Conservation (phyloP, 2,797 vertebrate species). For the Syncerus caffer region DNA sequence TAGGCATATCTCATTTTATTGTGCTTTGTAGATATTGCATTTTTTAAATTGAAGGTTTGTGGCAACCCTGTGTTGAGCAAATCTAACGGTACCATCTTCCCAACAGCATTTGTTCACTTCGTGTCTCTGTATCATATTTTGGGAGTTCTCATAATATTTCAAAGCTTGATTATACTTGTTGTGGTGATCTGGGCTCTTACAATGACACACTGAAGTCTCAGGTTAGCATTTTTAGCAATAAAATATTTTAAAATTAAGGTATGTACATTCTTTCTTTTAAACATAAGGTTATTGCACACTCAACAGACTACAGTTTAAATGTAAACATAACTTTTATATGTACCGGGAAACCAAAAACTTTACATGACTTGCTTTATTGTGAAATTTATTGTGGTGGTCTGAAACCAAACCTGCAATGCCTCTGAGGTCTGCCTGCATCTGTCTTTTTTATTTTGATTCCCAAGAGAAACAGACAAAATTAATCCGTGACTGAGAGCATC, state of each 20-base stretch:
- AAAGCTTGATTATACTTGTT: not conserved
- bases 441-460: not conserved
- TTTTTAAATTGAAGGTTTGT: not conserved
- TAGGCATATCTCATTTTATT: not conserved
- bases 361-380: not conserved
- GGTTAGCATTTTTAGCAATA: not conserved
- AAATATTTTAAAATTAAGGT: not conserved
- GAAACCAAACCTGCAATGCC: not conserved
- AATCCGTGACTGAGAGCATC: not conserved
- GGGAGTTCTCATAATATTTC: not conserved
- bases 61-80: not conserved
- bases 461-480: not conserved
- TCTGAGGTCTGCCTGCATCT: not conserved
- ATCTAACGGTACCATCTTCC: not conserved
- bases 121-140: not conserved
- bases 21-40: not conserved
- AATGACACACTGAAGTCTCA: not conserved
- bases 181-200: not conserved
- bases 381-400: not conserved
- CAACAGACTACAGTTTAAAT: not conserved
- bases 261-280: not conserved
- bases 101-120: not conserved
- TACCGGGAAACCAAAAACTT: not conserved
- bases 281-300: not conserved
- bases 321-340: not conserved